Evolutionary conservation across 2,113 vertebrate genomes (phyloP).

Genomic region (Oncorhynchus mykiss): DNA sequence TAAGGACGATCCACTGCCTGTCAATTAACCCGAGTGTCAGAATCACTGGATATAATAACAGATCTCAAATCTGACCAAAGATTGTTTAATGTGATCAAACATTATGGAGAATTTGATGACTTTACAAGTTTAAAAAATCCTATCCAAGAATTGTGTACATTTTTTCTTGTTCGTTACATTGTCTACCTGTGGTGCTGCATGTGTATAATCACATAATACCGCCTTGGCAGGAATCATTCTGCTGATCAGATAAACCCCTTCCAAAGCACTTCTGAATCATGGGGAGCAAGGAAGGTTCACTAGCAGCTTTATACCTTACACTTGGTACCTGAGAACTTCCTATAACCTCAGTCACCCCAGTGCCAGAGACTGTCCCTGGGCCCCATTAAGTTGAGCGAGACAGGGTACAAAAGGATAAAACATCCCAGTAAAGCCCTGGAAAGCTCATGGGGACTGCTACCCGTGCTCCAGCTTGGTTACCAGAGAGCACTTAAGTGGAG

Average conservation of each 20-base stretch:
- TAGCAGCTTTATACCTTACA: slow-evolving; percentile 16
- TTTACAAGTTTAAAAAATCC: not conserved
- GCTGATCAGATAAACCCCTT: slow-evolving; percentile 26
- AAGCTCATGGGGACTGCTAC: not conserved
- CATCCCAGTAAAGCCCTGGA: slow-evolving; percentile 9
- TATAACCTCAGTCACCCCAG: slow-evolving; percentile 21
- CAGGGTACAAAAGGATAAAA: slow-evolving; percentile 21
- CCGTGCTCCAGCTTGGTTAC: not conserved
- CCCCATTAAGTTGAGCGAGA: slow-evolving; percentile 19
- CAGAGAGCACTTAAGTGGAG: not conserved
- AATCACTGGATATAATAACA: not conserved
- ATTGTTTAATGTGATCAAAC: not conserved
- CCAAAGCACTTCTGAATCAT: slow-evolving; percentile 22
- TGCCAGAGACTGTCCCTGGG: not conserved
- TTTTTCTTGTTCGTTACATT: not conserved
- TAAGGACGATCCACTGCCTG: not conserved
- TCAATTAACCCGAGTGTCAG: not conserved
- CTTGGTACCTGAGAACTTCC: slow-evolving; percentile 9
- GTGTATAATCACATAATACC: not conserved
- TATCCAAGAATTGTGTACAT: too few species aligned
- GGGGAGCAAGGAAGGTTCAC: not conserved
- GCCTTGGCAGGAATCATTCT: slow-evolving; percentile 13
- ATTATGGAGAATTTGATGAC: not conserved
- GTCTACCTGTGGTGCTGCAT: not conserved
- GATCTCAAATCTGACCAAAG: not conserved